Percentiles rank a stretch among this genome's conserved stretches.
phyloP scores from a whole-genome alignment of 2,888 invertebrate species.

The Stratiomys singularior region DNA sequence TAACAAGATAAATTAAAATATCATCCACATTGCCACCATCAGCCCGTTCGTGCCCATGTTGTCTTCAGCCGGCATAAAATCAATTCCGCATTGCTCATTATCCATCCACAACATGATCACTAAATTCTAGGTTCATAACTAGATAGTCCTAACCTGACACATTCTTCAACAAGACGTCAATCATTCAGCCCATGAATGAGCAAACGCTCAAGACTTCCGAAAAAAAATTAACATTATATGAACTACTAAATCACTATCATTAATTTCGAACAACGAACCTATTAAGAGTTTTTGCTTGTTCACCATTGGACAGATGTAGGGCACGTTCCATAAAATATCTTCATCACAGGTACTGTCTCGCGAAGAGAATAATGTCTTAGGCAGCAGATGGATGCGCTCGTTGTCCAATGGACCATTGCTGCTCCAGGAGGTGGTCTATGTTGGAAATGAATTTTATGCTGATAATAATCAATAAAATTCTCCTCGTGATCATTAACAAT shows the following conservation, averaged over 20 bases:
- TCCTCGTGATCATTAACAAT: conserved; percentile 40
- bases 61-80: background rate
- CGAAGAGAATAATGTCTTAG: background rate
- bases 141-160: conserved; percentile 29
- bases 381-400: conserved; percentile 11
- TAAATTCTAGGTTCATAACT: background rate
- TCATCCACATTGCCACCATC: background rate
- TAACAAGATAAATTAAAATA: background rate
- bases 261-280: conserved; percentile 38
- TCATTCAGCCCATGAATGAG: conserved; percentile 22
- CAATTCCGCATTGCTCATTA: conserved; percentile 10
- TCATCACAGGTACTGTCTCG: conserved; percentile 33
- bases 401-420: background rate
- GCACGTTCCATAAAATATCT: conserved; percentile 42
- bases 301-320: conserved; percentile 31
- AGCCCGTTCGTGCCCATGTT: background rate
- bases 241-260: conserved; percentile 30
- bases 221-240: conserved; percentile 23
- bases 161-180: conserved; percentile 43
- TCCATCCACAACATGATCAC: background rate
- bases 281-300: conserved; percentile 11
- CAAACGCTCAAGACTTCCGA: conserved; percentile 25
- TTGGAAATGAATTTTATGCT: conserved; percentile 19
- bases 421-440: conserved; percentile 28
- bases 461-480: conserved; percentile 28